These are phyloP conservation scores for Bryconaethiops microstoma DNA, from an alignment of 2,797 vertebrate genomes.

Conservation along the genomic window DNA sequence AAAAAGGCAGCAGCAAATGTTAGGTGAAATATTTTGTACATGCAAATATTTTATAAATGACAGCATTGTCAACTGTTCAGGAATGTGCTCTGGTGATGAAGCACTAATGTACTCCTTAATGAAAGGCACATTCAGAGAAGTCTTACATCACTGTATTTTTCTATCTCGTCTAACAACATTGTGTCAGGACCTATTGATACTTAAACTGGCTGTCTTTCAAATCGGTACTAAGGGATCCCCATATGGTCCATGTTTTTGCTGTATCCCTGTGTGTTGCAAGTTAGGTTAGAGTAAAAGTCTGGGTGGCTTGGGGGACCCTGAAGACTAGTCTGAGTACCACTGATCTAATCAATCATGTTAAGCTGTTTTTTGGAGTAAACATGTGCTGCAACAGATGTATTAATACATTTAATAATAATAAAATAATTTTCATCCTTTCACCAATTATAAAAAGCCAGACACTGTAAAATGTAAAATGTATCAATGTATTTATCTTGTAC, in stretches of 20 bases:
- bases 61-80: background rate
- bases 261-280: no score
- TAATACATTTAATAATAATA: background rate
- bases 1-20: background rate
- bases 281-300: background rate
- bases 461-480: background rate
- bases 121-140: slow-evolving; percentile 1
- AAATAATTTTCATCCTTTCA: background rate
- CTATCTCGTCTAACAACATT: slow-evolving; percentile 13
- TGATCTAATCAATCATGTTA: background rate
- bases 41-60: slow-evolving; percentile 23
- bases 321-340: no score
- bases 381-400: background rate
- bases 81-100: slow-evolving; percentile 23
- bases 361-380: slow-evolving; percentile 10
- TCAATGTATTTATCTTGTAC: background rate
- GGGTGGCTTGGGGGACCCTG: no score
- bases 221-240: no score
- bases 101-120: slow-evolving; percentile 9
- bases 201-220: background rate
- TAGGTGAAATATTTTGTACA: slow-evolving; percentile 27
- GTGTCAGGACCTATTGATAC: background rate
- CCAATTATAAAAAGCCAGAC: background rate
- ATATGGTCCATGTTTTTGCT: no score
- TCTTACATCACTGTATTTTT: slow-evolving; percentile 16